A percentile compares a stretch with the other conserved stretches of the same genome.
Evolutionary conservation across 2,113 vertebrate species (phyloP).

Genomic region (Lagopus leucura): DNA sequence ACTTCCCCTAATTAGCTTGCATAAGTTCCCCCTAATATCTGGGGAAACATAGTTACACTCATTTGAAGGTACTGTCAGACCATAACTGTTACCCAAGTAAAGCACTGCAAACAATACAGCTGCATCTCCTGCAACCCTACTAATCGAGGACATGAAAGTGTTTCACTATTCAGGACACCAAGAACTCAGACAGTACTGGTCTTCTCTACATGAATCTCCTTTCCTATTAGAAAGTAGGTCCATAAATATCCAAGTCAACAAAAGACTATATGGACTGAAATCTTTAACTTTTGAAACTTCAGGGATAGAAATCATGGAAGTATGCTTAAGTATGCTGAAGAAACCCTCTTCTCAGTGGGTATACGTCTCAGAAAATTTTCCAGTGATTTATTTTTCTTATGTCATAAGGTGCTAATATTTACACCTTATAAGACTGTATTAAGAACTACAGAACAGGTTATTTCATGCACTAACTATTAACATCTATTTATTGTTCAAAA

Average conservation of each 20-base stretch:
- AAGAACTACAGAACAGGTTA: not conserved
- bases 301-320: not conserved
- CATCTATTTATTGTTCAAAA: not conserved
- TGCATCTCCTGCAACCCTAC: not conserved
- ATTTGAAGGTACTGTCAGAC: not conserved
- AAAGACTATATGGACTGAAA: not conserved
- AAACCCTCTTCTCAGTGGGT: not conserved
- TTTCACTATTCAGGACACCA: not conserved
- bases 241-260: not conserved
- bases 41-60: not conserved
- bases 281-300: not conserved
- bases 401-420: not conserved
- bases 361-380: not conserved
- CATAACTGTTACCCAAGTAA: not conserved
- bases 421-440: not conserved
- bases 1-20: not conserved
- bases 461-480: not conserved
- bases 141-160: not conserved
- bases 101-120: not conserved
- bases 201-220: not conserved
- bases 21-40: not conserved
- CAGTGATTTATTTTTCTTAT: rapidly evolving
- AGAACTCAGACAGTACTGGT: not conserved
- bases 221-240: not conserved
- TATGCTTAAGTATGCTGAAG: not conserved